Evolutionary conservation across 2,888 invertebrate genomes (phyloP), one percentile per base, ranked within the genome.

Genomic region (Atrina japonica): DNA sequence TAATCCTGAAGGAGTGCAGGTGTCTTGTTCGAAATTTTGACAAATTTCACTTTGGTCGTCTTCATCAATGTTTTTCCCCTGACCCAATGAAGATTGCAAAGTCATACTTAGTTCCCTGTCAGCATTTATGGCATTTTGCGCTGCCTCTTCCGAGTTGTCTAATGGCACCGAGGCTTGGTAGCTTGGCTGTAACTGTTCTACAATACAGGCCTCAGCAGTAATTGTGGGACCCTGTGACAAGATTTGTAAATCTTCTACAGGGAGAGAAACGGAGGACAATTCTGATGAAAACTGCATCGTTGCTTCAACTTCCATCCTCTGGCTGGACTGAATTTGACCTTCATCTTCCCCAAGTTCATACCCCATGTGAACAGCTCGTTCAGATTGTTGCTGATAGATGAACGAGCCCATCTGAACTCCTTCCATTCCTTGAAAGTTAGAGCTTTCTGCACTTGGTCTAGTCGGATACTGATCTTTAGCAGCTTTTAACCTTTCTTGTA

Each of bases 101-200:
- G 83, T 75, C 76, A 83, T 76, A 52, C 81, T 78, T 18, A 83
- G 70, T 63, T 84, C 86, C 30, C 76, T 66, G 29, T 83, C 86
- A 50, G 77, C 78, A 72, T 86, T 84, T 11, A 86, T 71, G 21
- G 80, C 84, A 76, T 86, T 86, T 58, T 86, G 82, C 43, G 80
- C 76, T 47, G 80, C 84, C 67, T 86, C 83, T 29, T 77, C 75
- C 40, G 77, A 68, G 70, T 79, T 77, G 56, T 83, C 82, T 16
- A 77, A 68, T 3, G 73, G 71, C 27, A 77, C 70, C 49, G 75
- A 78, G 21, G 71, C 70, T 21, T 65, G 68, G 53, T 47, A 64
- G 2, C 59, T 45, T 1, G 76, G 65, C n/a, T 70, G 61, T 16
- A 76, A 66, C 66, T 73, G 72, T 58, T 71, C 73, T 5, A 80